Evolutionary conservation across 2,113 vertebrate genomes (phyloP).

Genomic region (Columba livia): DNA sequence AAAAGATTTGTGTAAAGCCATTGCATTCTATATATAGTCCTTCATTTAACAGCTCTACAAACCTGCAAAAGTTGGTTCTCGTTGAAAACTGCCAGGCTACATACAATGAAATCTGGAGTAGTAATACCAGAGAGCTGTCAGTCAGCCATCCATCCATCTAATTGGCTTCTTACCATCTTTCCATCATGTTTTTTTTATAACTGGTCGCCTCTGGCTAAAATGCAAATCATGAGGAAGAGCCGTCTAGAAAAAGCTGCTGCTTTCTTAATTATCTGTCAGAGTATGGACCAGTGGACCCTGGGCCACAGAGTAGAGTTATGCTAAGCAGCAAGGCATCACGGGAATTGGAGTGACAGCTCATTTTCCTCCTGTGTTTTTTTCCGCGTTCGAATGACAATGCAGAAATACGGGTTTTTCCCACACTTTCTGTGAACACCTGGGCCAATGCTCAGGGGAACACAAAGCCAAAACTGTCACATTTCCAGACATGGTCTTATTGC

Average conservation of each 20-base stretch:
- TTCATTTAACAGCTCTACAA: conserved; percentile 79
- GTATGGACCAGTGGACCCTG: conserved; percentile 87
- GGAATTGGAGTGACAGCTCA: conserved; percentile 99
- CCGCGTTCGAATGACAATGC: conserved; percentile 91
- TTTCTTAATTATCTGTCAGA: conserved; percentile 99
- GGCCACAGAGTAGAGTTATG: conserved; percentile 94
- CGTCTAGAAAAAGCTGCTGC: conserved; percentile 93
- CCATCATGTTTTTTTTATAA: conserved; percentile 99
- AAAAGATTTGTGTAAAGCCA: conserved; percentile 71
- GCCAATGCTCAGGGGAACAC: conserved; percentile 94
- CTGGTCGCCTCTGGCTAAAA: conserved; percentile 99
- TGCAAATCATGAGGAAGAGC: conserved; percentile 96
- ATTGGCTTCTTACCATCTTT: conserved; percentile 99
- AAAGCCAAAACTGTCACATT: conserved; percentile 97
- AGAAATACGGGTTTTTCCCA: conserved; percentile 90
- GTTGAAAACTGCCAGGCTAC: conserved; percentile 83
- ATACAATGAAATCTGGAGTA: conserved; percentile 89
- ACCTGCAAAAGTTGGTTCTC: conserved; percentile 83
- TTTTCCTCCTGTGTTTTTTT: conserved; percentile 93
- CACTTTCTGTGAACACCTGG: conserved; percentile 88
- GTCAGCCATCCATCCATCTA: conserved; percentile 99
- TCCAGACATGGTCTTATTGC: conserved; percentile 91
- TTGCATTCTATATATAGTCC: conserved; percentile 78
- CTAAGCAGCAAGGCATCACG: conserved; percentile 99
- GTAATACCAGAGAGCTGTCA: conserved; percentile 97